Base-by-base conservation (phyloP, 2,888 invertebrate genomes). In the Electrophaes corylata region DNA sequence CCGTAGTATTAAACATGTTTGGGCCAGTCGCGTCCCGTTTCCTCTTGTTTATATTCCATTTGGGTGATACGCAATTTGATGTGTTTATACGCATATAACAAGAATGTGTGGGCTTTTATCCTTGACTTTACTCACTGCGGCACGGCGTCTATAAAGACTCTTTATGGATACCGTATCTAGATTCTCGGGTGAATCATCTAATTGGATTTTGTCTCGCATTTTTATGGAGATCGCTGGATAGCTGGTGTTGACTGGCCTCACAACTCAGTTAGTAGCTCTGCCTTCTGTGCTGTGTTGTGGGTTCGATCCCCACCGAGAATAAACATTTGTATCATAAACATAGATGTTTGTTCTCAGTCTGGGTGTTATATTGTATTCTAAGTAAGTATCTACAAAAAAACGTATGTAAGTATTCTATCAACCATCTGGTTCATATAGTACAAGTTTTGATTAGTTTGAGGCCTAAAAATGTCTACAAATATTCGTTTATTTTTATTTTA, bases 51-150 rank as follows among this genome's bases (percentile, higher is more conserved):
- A 26, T 47, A 26, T 39, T 48, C 14, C 12, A 29, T 65, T 67
- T 57, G 56, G 60, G 61, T 59, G 59, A 58, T 63, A 63, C 47
- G 61, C 59, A 63, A 60, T 63, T 60, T 61, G 57, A 62, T 37
- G 50, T 26, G 33, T 57, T 33, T 23, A 31, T 56, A 55, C 26
- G 50, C 26, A 29, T 48, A 33, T 48, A 40, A 51, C 41, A 59
- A 48, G 49, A 53, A 51, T 39, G 60, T 59, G 62, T 58, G 56
- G 53, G 59, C 20, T 51, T 56, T 63, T 55, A 52, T 58, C 50
- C 54, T 60, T 62, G 55, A 52, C 49, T 47, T 41, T 49, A 51
- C 48, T 57, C 31, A 37, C 50, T 37, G 55, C 58, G 57, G 51
- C 31, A 51, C 58, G 57, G 55, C 39, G 43, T 55, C 51, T 51